Base-by-base conservation (phyloP, 2,797 vertebrate species). In the Fringilla coelebs region DNA sequence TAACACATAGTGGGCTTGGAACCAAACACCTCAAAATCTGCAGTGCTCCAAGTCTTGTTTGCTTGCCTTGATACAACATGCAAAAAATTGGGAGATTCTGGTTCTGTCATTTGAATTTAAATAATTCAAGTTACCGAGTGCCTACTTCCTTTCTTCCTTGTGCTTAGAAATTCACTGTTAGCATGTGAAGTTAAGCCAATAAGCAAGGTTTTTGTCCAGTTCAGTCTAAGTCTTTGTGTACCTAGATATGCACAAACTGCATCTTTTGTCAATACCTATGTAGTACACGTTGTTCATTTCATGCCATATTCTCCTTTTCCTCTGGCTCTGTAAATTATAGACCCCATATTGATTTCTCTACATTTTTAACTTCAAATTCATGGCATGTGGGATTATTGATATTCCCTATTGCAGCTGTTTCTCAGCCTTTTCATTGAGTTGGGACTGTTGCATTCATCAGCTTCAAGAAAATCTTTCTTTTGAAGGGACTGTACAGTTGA, bases 41-140 rank as follows among this genome's bases (percentile, higher is more conserved):
- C 40, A 77, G 4, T 40, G 21, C 41, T 63, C 31, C 0, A 0
- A 29, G 46, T 57, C 58, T 49, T 71, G 15, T 17, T 63, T 65
- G 22, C 24, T 87, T 81, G 26, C 32, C 9, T 87, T 9, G 1
- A 36, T 46, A 29, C 29, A 48, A 41, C 19, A n/a, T 63, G 29
- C 32, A 88, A 75, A 81, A 87, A 78, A 55, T 17, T 6, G 36
- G 25, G 75, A 73, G 32, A 62, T 34, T 73, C 65, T 28, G 11
- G 13, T 77, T 87, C 62, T 60, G 6, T 55, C 38, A 38, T 62
- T 82, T 70, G 29, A 7, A 45, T 79, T 85, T 78, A 55, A 87
- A 45, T 65, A 55, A 66, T 67, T 71, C 9, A 58, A 71, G 68
- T 58, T 88, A 52, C n/a, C 16, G 29, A 36, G 40, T 43, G 12